A percentile compares a stretch with the other conserved stretches of the same genome.
Conservation (phyloP, 1,140 invertebrate species). For the Stratiolaelaps scimitus region DNA sequence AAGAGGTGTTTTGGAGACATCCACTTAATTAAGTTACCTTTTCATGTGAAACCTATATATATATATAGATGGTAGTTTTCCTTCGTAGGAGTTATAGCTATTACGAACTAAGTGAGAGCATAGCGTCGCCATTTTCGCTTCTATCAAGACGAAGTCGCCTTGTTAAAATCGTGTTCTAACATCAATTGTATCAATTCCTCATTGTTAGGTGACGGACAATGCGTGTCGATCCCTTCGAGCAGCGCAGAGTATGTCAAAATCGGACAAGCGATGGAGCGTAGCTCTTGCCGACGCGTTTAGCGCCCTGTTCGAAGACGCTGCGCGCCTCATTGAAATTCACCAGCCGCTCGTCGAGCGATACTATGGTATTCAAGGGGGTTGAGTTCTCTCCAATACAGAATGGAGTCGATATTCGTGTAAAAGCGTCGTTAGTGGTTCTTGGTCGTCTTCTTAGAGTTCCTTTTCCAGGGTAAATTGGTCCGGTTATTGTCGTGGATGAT, state of each 20-base stretch:
- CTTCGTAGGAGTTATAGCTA: no score
- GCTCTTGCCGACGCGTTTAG: constrained; percentile 71
- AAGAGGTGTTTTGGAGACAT: neutral
- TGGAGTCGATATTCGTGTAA: neutral
- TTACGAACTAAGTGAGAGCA: no score
- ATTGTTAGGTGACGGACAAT: constrained; percentile 51
- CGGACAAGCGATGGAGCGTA: constrained; percentile 58
- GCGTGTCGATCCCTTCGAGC: constrained; percentile 56
- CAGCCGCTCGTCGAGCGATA: constrained; percentile 85
- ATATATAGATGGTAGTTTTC: no score
- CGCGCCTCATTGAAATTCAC: constrained; percentile 72
- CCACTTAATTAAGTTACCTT: neutral
- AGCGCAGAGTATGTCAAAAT: constrained; percentile 42
- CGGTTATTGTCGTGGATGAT: constrained; percentile 46
- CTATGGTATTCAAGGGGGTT: constrained; percentile 52
- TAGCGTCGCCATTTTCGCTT: no score
- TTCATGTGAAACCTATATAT: constrained; percentile 5
- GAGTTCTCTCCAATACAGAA: neutral
- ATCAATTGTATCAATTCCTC: constrained; percentile 22
- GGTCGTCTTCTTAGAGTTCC: neutral
- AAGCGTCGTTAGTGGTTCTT: neutral
- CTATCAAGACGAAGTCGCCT: no score
- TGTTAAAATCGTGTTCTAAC: neutral
- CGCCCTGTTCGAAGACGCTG: constrained; percentile 73
- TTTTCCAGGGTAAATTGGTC: constrained; percentile 12